Evolutionary conservation across 64 coral and sea anemone genomes (phyloP).

Genomic region (Exaiptasia diaphana): DNA sequence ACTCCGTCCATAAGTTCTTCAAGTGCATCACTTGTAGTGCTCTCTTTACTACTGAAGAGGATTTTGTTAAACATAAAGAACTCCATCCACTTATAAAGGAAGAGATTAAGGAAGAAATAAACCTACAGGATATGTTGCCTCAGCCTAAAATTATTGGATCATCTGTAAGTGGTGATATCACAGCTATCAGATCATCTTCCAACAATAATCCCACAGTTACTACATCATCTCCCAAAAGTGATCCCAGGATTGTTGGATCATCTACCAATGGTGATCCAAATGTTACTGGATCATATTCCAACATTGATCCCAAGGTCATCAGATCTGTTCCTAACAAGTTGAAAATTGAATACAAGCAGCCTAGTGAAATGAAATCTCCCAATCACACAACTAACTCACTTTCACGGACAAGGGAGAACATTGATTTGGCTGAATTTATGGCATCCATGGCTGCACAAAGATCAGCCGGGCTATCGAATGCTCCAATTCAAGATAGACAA

Average conservation of each 20-base stretch:
- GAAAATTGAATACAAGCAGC: background rate
- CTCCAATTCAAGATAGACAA: too few relatives aligned
- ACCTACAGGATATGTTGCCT: background rate
- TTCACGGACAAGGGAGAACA: background rate
- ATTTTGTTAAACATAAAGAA: conserved; percentile 71
- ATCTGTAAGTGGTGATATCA: too few relatives aligned
- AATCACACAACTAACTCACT: background rate
- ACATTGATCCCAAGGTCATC: too few relatives aligned
- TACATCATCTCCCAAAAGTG: background rate
- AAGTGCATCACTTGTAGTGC: conserved; percentile 77
- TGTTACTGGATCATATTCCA: background rate
- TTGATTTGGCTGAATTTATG: conserved; percentile 14
- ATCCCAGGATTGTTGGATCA: background rate
- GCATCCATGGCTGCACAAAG: background rate
- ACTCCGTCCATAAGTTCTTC: conserved; percentile 88
- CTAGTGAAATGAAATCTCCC: background rate
- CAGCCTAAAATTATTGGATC: background rate
- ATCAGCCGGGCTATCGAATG: background rate
- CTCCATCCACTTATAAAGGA: conserved; percentile 38
- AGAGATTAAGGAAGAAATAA: background rate
- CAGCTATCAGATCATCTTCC: background rate
- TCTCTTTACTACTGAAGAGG: conserved; percentile 84
- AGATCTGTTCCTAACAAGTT: too few relatives aligned
- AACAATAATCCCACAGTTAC: background rate
- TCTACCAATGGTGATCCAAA: background rate